Conservation (phyloP, 2,797 vertebrate genomes). For the Acrossocheilus fasciatus region DNA sequence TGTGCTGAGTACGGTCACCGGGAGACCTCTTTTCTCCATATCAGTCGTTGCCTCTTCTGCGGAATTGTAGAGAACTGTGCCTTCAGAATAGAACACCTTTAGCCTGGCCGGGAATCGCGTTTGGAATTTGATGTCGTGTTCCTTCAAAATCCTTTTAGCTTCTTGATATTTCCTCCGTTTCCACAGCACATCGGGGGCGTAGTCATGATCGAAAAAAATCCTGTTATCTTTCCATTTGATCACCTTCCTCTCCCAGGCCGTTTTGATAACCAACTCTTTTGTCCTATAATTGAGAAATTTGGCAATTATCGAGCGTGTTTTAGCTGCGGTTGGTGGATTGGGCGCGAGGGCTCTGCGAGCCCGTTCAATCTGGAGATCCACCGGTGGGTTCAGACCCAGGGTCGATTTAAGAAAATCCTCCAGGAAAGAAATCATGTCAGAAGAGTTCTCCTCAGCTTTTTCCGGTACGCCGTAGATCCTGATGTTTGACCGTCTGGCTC, state of each 20-base stretch:
- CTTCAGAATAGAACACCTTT: not conserved
- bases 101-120: not conserved
- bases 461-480: not conserved
- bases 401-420: not conserved
- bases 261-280: constrained; percentile 1
- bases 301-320: not conserved
- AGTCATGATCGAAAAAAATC: constrained; percentile 1
- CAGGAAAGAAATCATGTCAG: not conserved
- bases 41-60: not conserved
- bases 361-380: not conserved
- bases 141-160: not conserved
- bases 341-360: not conserved
- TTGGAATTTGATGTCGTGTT: not conserved
- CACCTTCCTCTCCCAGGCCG: not conserved
- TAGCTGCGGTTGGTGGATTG: not conserved
- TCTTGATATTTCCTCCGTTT: constrained; percentile 9
- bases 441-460: not conserved
- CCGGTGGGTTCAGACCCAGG: not conserved
- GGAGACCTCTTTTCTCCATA: not conserved
- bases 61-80: not conserved
- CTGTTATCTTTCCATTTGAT: not conserved
- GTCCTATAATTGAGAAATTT: not conserved
- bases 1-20: not conserved
- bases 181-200: not conserved
- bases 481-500: not conserved